Base-by-base conservation (phyloP, 2,888 invertebrate genomes). In the Argyra leucocephala region DNA sequence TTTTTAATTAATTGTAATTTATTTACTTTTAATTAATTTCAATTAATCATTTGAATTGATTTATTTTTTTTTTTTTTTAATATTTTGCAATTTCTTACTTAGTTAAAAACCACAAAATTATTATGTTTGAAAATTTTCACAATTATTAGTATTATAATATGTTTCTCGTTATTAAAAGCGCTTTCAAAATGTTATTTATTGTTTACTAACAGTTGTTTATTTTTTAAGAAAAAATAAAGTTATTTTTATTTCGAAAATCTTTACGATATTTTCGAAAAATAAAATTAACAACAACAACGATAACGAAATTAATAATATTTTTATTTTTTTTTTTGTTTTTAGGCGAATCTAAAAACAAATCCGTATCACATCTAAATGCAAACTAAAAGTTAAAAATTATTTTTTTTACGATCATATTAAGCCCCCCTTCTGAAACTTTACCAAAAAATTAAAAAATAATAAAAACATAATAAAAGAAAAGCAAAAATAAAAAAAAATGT, bases 291-390 rank as follows among this genome's bases (percentile, higher is more conserved):
- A 36, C 66, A 57, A 63, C 21, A 61, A 24, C 21, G 65, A 61
- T 66, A 66, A 65, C 67, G 66, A 26, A 26, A 65, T 61, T 62
- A 67, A 62, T 60, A 65, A 60, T n/a, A 31, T 10, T 4, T 31
- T 31, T 6, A 48, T 48, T 18, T 18, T 18, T 15, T 18, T 18
- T 18, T 18, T 48, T 48, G 48, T 48, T 48, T 48, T 48, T 48
- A 48, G 48, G 48, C 48, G 48, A 48, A 18, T 48, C 48, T 15
- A 48, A 48, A 48, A 48, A 69, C 70, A 70, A 70, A 68, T 69
- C 69, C 69, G 68, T 66, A 67, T 71, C 69, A 69, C 70, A 71
- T 69, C 70, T 70, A 70, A 71, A 69, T 68, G 69, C 67, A 67
- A 69, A 71, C 71, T 71, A 69, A 70, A 66, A 48, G 9, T 48